phyloP scores from a whole-genome alignment of 2,113 vertebrate species.

The Pelvicachromis taeniatus region DNA sequence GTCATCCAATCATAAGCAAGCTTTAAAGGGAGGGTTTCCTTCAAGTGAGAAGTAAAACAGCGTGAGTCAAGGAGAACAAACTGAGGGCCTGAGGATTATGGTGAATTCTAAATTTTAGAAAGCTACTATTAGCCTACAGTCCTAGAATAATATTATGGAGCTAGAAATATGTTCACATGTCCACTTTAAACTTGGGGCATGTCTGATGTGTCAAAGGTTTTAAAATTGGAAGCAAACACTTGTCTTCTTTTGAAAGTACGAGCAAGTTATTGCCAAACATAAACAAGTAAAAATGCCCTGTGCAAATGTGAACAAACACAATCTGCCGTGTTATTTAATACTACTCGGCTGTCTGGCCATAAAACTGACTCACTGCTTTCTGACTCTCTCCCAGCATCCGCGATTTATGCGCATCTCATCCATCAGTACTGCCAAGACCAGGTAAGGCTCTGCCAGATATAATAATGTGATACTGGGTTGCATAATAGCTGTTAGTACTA shows the following conservation, averaged over 20 bases:
- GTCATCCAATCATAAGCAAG: not conserved
- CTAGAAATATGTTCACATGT: not conserved
- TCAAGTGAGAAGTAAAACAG: not conserved
- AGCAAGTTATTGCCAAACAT: not conserved
- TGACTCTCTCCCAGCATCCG: conserved; percentile 6
- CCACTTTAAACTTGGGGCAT: not conserved
- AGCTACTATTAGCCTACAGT: not conserved
- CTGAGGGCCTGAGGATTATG: not conserved
- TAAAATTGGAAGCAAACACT: not conserved
- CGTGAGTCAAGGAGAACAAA: not conserved
- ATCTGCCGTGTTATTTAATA: conserved; percentile 17
- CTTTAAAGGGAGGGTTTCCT: not conserved
- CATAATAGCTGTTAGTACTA: not conserved
- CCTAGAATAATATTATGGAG: not conserved
- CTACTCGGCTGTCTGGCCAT: not conserved
- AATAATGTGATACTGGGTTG: not conserved
- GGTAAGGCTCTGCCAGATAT: not conserved
- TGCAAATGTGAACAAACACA: conserved; percentile 6
- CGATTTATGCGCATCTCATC: conserved; percentile 2
- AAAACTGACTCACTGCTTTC: not conserved
- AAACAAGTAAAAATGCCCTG: not conserved
- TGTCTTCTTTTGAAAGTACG: not conserved
- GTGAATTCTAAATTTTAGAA: not conserved
- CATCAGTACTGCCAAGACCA: not conserved
- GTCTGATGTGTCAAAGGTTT: not conserved